Percentiles rank a stretch among this genome's conserved stretches.
These are phyloP conservation scores for Ameiurus melas DNA, from an alignment of 2,113 vertebrate species.

Conservation along the genomic window DNA sequence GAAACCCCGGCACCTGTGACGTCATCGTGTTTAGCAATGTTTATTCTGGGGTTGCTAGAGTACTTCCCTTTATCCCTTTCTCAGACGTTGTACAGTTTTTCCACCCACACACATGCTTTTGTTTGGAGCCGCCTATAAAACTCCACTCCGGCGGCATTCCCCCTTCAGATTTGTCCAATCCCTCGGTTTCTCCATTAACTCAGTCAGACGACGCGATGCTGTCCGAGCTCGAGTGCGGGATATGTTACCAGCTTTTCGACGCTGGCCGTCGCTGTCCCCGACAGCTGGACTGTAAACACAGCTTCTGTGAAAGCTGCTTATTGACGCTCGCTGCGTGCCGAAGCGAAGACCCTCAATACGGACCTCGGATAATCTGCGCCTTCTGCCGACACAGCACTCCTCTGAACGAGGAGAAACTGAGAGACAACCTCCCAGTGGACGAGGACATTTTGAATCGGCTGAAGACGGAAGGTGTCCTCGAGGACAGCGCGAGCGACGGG, in stretches of 20 bases:
- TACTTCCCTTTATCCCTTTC: not conserved
- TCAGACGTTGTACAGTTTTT: not conserved
- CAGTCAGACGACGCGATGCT: constrained; percentile 50
- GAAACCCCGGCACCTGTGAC: constrained; percentile 3
- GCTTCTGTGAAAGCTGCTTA: constrained; percentile 73
- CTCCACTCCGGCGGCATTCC: not conserved
- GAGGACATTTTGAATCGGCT: constrained; percentile 60
- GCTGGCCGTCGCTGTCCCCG: constrained; percentile 65
- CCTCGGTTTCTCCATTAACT: not conserved
- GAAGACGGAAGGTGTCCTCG: constrained; percentile 41
- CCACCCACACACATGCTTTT: not conserved
- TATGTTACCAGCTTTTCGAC: constrained; percentile 71
- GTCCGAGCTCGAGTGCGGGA: constrained; percentile 69
- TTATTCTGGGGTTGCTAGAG: not conserved
- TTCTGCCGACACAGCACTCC: constrained; percentile 65
- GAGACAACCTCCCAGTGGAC: constrained; percentile 61
- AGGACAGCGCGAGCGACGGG: constrained; percentile 11
- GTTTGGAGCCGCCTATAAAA: constrained; percentile 2
- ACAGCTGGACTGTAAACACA: constrained; percentile 69
- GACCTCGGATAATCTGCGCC: constrained; percentile 61
- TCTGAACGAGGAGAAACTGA: constrained; percentile 48
- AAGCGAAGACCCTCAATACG: not conserved
- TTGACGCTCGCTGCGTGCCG: constrained; percentile 39
- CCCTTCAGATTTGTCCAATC: not conserved
- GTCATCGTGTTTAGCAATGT: constrained; percentile 25